phyloP scores from a whole-genome alignment of 2,797 vertebrate species.

The Psittacula derbiana region DNA sequence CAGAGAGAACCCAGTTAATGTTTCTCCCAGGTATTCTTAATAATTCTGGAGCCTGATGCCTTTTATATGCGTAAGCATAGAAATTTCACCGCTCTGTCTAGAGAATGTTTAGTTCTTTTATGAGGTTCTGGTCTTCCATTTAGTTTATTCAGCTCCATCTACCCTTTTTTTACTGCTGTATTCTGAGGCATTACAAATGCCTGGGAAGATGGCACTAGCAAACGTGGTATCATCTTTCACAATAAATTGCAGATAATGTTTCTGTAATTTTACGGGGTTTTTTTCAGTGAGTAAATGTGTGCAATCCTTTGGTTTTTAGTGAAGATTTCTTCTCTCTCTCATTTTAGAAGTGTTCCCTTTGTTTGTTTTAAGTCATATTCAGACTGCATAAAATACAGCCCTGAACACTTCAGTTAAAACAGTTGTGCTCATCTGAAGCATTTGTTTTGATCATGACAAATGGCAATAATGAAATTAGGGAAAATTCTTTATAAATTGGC shows the following conservation, averaged over 20 bases:
- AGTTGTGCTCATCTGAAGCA: background rate
- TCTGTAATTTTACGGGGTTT: background rate
- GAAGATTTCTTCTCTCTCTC: background rate
- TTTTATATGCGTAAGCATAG: background rate
- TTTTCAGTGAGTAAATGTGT: background rate
- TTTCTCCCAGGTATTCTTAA: background rate
- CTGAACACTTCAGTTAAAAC: background rate
- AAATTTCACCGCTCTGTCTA: background rate
- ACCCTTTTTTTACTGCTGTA: background rate
- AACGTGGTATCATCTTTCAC: background rate
- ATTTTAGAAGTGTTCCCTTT: background rate
- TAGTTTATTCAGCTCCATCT: background rate
- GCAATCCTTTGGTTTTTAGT: background rate
- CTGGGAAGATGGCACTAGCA: background rate
- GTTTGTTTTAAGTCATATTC: background rate
- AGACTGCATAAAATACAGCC: background rate
- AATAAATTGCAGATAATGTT: background rate
- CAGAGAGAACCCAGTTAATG: background rate
- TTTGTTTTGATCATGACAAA: background rate
- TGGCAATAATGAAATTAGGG: background rate
- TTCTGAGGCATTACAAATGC: background rate
- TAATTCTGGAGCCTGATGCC: background rate
- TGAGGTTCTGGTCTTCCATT: background rate
- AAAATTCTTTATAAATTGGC: background rate
- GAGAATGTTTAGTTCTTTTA: conserved; percentile 21